Evolutionary conservation across 2,113 vertebrate species (phyloP), one percentile per base, ranked within the genome.

Genomic region (Cavia aperea): DNA sequence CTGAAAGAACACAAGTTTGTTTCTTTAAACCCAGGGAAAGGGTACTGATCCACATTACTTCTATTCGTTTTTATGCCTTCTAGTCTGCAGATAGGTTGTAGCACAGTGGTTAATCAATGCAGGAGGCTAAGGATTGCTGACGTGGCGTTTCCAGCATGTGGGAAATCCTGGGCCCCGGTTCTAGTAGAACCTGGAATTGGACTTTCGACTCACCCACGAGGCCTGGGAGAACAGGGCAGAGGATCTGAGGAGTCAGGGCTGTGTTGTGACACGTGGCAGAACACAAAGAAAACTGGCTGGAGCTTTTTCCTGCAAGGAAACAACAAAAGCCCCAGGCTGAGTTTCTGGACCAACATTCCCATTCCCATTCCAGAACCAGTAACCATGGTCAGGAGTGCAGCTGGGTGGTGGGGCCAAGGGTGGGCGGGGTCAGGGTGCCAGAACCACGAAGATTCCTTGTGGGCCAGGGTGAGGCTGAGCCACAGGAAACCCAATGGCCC

Each of bases 31-130:
- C 4, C 39, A 68, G 49, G 49, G 16, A 29, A 95, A 19, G 19
- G 62, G 73, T 19, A 92, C 16, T 13, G 33, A 92, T 51, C 43
- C 14, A 65, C 63, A 83, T 95, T 83, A 81, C 39, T 39, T 51
- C 26, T 93, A 81, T 39, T 81, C 36, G 58, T 63, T 82, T 86
- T 72, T 83, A 78, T 4, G 0, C 12, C n/a, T 82, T 95, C 72
- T 54, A 36, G 21, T 95, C 93, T 70, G 79, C 92, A 66, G 60
- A 89, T n/a, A 63, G 29, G 63, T 72, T 63, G 31, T 66, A 89
- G 56, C 16, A 36, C 24, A 36, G 21, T 3, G 15, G 33, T 75
- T 86, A 73, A 43, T 73, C 46, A 68, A 58, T 72, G 56, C 8
- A 82, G 63, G 58, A 75, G n/a, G 58, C 58, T 78, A 68, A 72